Conservation (phyloP, 37 sponge, comb jelly and placozoan genomes). For the Mnemiopsis leidyi region DNA sequence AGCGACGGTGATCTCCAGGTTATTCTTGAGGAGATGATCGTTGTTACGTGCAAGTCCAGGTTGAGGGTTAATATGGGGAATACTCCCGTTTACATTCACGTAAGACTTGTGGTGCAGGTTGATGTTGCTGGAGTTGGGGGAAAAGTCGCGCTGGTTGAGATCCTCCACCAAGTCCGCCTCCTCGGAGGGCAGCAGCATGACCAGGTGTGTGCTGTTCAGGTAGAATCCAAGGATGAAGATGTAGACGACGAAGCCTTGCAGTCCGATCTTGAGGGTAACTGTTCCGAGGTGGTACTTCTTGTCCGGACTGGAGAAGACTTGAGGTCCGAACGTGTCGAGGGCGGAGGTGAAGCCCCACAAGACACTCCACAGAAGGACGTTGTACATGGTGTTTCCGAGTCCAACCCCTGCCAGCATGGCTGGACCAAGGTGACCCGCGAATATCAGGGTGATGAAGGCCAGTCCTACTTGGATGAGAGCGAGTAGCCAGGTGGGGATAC, state of each 20-base stretch:
- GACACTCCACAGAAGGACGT: conserved; percentile 33
- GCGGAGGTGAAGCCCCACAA: conserved; percentile 55
- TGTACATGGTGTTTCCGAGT: conserved; percentile 53
- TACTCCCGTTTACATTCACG: neutral
- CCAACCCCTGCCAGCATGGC: conserved; percentile 54
- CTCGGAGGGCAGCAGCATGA: neutral
- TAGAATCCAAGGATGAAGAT: conserved; percentile 49
- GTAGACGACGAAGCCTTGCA: conserved; percentile 27
- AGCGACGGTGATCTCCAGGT: neutral
- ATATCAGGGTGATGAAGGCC: conserved; percentile 39
- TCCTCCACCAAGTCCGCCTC: neutral
- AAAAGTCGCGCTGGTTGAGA: neutral
- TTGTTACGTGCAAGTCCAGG: neutral
- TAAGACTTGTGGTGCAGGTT: neutral
- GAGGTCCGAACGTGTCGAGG: conserved; percentile 48
- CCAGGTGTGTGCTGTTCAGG: conserved; percentile 34
- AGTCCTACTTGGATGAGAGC: conserved; percentile 19
- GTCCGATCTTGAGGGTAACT: conserved; percentile 38
- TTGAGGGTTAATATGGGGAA: neutral
- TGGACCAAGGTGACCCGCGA: neutral
- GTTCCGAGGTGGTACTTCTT: neutral
- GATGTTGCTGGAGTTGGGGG: neutral
- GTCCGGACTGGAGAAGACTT: neutral
- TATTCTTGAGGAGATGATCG: neutral
- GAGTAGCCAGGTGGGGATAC: conserved; percentile 33